phyloP scores from a whole-genome alignment of 2,888 invertebrate genomes.

The Cyrtodaria siliqua region DNA sequence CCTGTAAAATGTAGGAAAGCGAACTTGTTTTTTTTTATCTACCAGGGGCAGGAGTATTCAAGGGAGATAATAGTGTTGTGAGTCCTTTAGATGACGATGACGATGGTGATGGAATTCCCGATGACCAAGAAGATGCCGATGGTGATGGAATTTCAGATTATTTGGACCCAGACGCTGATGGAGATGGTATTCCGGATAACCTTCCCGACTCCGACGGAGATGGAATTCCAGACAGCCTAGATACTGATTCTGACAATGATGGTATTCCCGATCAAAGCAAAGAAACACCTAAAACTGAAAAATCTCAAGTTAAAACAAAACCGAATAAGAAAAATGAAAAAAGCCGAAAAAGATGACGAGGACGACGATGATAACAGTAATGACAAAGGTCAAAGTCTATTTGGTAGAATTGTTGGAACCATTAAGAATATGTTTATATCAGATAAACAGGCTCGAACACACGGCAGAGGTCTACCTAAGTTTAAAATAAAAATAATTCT shows the following conservation, averaged over 20 bases:
- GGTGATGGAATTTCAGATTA: slow-evolving; percentile 79
- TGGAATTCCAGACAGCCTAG: slow-evolving; percentile 77
- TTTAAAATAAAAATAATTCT: slow-evolving; percentile 59
- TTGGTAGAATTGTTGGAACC: too few relatives aligned
- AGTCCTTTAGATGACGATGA: too few relatives aligned
- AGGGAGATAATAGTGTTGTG: too few relatives aligned
- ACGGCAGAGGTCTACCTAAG: too few relatives aligned
- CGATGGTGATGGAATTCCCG: slow-evolving; percentile 77
- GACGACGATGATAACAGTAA: slow-evolving; percentile 20
- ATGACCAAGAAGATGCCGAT: slow-evolving; percentile 74
- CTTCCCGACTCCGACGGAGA: slow-evolving; percentile 79
- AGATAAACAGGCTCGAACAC: slow-evolving; percentile 49
- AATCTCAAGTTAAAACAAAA: neutral
- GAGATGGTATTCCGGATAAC: slow-evolving; percentile 79
- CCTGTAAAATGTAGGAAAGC: too few relatives aligned
- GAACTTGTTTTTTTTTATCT: too few relatives aligned
- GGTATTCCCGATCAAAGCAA: slow-evolving; percentile 59
- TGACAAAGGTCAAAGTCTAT: slow-evolving; percentile 53
- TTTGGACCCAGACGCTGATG: slow-evolving; percentile 73
- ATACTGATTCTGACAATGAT: slow-evolving; percentile 70
- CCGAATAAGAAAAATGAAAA: too few relatives aligned
- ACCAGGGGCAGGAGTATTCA: too few relatives aligned
- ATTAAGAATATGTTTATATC: slow-evolving; percentile 69
- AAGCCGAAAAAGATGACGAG: slow-evolving; percentile 35
- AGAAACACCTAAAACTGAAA: slow-evolving; percentile 2